Evolutionary conservation across 2,888 invertebrate genomes (phyloP), one percentile per base, ranked within the genome.

Genomic region (Zygothrica quintamaculata): DNA sequence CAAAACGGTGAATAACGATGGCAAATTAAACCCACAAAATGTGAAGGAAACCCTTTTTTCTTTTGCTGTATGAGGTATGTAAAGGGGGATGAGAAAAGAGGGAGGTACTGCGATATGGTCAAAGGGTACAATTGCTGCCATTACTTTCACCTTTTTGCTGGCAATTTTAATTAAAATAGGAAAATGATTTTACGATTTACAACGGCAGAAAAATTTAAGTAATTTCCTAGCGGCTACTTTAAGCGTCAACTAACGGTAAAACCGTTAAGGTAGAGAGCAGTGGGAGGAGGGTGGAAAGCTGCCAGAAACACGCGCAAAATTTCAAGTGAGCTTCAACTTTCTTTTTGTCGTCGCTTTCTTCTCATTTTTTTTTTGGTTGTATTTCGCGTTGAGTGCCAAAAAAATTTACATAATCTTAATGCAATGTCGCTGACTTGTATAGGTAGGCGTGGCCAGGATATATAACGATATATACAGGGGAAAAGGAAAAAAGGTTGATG

Each of bases 321-420:
- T 80, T 68, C 64, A 56, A 75, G 66, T 70, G 56, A 31, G 37
- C 40, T 67, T n/a, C n/a, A n/a, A n/a, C n/a, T n/a, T n/a, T n/a
- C n/a, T n/a, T n/a, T n/a, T n/a, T n/a, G n/a, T n/a, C n/a, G n/a
- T n/a, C n/a, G n/a, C n/a, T n/a, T n/a, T n/a, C n/a, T n/a, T n/a
- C n/a, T n/a, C n/a, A n/a, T n/a, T n/a, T n/a, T 58, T 57, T 51
- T 55, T 43, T 40, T 50, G 9, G 18, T 12, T 39, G n/a, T n/a
- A 15, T 18, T 22, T 9, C 31, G 44, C 34, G 57, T 15, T 48
- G 62, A 57, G 61, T 64, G 60, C 61, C 55, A 33, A 56, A 42
- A n/a, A 61, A 85, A 79, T 84, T 87, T 85, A 64, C 87, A 87
- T 84, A 84, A 84, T 87, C 84, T 82, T 87, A 87, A 87, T 87